Evolutionary conservation across 2,797 vertebrate species (phyloP), one percentile per base, ranked within the genome.

Genomic region (Lindbergichthys nudifrons): DNA sequence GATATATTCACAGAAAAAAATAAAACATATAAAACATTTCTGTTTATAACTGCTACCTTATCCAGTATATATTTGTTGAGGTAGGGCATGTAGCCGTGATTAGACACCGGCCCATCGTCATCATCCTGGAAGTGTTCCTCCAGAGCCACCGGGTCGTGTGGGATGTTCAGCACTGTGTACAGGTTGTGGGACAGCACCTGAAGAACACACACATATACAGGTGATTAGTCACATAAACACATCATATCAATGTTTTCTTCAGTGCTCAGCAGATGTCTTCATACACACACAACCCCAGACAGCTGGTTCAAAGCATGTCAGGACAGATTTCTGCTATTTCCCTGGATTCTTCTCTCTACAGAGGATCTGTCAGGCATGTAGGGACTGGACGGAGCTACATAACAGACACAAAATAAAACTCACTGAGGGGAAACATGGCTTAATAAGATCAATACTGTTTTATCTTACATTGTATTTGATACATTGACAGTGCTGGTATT

Each of bases 51-150:
- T 53, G 48, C 19, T 74, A 99, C 98, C 97, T 99, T 99, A 80
- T 99, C 98, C 84, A 99, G 93, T 86, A 99, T 99, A 76, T 99
- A 99, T 88, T 97, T 99, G 93, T 98, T 99, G 94, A 99, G 97
- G 93, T 99, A 99, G 2, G 98, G 98, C 98, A 99, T 99, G 89
- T 99, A 99, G 39, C 98, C 98, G 80, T 99, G 97, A 90, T 97
- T 98, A 79, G 98, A 99, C 68, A 99, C 98, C 0, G 98, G 98
- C 2, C 98, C 98, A 0, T 99, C 96, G 0, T 99, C 98, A 0
- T 99, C 98, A 5, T 99, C 98, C 10, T 97, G 96, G 91, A 99
- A 99, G 92, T 99, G 98, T 61, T 99, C 96, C 77, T 99, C 98
- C 83, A 99, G 92, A 5, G 98, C 97, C 65, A 98, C 97, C 0